These are phyloP conservation scores for Aphelinus atriplicis DNA, from an alignment of 1,140 invertebrate genomes.

Conservation along the genomic window DNA sequence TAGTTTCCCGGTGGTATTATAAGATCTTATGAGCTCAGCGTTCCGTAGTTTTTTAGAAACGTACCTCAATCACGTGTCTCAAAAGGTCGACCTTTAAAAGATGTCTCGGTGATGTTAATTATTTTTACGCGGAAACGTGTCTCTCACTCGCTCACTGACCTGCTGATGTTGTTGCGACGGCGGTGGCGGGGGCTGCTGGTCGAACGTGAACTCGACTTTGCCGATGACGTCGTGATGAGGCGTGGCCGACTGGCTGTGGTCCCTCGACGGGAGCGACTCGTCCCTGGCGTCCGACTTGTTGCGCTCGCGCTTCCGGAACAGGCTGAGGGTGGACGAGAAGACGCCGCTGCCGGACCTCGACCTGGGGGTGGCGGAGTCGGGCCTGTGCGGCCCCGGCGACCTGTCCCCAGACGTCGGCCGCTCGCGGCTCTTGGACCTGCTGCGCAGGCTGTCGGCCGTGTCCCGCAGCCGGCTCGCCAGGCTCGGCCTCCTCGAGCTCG, in stretches of 20 bases:
- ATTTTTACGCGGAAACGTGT: no score
- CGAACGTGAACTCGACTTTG: slow-evolving; percentile 61
- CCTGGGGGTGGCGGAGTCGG: background rate
- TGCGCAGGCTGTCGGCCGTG: slow-evolving; percentile 60
- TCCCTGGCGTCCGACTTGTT: slow-evolving; percentile 55
- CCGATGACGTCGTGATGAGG: slow-evolving; percentile 58
- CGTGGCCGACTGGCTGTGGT: slow-evolving; percentile 27
- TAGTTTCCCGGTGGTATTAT: no score
- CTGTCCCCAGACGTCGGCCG: slow-evolving; percentile 51
- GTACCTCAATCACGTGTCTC: no score
- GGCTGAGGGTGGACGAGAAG: slow-evolving; percentile 64
- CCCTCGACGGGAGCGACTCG: background rate
- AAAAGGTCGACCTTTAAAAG: no score
- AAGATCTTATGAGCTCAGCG: no score
- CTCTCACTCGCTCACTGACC: no score
- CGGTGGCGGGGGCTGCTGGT: slow-evolving; percentile 46
- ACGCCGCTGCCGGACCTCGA: slow-evolving; percentile 58
- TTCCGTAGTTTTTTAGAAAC: no score
- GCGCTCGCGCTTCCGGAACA: slow-evolving; percentile 66
- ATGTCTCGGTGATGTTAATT: no score
- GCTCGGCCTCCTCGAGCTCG: slow-evolving; percentile 62
- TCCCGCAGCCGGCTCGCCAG: slow-evolving; percentile 61
- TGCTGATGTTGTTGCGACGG: slow-evolving; percentile 22
- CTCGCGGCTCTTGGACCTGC: slow-evolving; percentile 58
- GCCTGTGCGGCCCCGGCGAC: slow-evolving; percentile 16